Evolutionary conservation across 2,797 vertebrate genomes (phyloP).

Genomic region (Otus scops): DNA sequence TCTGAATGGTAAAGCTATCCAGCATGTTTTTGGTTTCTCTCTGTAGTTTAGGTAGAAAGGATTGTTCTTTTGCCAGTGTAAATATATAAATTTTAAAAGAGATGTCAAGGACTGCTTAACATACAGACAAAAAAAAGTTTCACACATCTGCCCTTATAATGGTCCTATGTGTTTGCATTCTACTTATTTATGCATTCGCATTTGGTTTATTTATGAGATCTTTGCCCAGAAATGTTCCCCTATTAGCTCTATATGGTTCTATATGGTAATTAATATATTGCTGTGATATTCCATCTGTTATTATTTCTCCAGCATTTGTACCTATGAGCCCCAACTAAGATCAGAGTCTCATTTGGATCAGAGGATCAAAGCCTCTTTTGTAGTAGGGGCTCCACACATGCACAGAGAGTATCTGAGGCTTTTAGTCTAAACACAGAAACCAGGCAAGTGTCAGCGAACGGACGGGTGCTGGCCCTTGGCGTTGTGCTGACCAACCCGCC

Average conservation of each 20-base stretch:
- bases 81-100: constrained; percentile 52
- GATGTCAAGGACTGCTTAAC: constrained; percentile 51
- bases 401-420: not conserved
- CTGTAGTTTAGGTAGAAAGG: constrained; percentile 36
- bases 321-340: not conserved
- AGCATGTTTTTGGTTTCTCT: not conserved
- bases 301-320: constrained; percentile 36
- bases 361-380: constrained; percentile 55
- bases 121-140: constrained; percentile 46
- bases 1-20: constrained; percentile 15
- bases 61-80: constrained; percentile 60
- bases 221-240: constrained; percentile 29
- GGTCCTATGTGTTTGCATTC: constrained; percentile 43
- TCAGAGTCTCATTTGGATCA: constrained; percentile 12
- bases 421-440: not conserved
- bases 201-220: constrained; percentile 62
- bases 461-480: not conserved
- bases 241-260: constrained; percentile 31
- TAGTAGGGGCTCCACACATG: not conserved
- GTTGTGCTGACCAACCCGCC: fast-evolving
- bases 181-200: constrained; percentile 59
- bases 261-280: constrained; percentile 25
- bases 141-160: constrained; percentile 45
- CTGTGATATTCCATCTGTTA: constrained; percentile 52
- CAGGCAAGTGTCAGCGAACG: not conserved